These are phyloP conservation scores for Caenorhabditis remanei DNA, from an alignment of 1,140 invertebrate species.

Conservation along the genomic window DNA sequence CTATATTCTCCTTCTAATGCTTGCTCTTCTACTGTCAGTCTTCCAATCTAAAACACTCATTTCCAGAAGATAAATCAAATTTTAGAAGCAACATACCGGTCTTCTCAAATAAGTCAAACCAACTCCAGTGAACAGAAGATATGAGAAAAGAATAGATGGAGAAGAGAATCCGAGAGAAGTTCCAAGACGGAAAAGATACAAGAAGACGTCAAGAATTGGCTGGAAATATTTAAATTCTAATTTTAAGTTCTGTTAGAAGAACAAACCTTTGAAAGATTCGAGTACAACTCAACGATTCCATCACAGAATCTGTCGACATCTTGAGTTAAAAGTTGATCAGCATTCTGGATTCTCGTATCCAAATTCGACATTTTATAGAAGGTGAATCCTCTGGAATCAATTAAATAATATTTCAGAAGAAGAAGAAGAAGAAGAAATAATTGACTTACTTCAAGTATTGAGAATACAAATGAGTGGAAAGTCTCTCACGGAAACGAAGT, in stretches of 20 bases:
- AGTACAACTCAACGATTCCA: conserved; percentile 93
- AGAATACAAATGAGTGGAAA: conserved; percentile 88
- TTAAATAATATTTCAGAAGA: neutral
- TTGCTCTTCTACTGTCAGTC: conserved; percentile 92
- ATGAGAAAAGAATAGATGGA: conserved; percentile 79
- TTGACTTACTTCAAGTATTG: conserved; percentile 89
- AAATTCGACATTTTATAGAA: conserved; percentile 97
- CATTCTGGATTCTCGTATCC: conserved; percentile 93
- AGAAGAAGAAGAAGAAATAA: neutral
- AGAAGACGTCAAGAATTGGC: conserved; percentile 91
- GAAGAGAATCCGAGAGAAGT: conserved; percentile 85
- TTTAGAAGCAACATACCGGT: conserved; percentile 86
- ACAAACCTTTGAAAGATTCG: conserved; percentile 91
- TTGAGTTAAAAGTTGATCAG: conserved; percentile 93
- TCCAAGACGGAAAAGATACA: conserved; percentile 92
- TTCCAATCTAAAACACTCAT: conserved; percentile 83
- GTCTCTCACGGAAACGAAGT: conserved; percentile 88
- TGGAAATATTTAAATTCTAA: conserved; percentile 73
- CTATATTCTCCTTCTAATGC: conserved; percentile 96
- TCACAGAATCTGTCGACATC: conserved; percentile 98
- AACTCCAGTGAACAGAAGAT: conserved; percentile 73
- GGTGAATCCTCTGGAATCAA: conserved; percentile 87
- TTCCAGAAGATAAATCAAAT: conserved; percentile 76
- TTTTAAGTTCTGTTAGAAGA: neutral
- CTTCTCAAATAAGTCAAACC: conserved; percentile 81